phyloP scores from a whole-genome alignment of 1,140 invertebrate genomes.

The Dolichoris vasculosae region DNA sequence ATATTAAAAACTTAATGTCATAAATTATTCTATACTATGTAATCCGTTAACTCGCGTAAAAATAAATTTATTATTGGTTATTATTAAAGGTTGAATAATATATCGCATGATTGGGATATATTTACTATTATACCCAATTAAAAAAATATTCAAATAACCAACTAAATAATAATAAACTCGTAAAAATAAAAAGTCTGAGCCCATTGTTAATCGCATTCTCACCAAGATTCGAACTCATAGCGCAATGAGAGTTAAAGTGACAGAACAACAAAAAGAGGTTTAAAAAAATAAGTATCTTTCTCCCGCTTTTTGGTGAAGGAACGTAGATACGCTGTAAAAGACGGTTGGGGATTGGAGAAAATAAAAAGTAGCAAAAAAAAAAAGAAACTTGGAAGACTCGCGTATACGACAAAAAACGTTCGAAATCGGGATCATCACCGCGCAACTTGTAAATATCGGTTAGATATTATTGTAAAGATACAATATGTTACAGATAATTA shows the following conservation, averaged over 20 bases:
- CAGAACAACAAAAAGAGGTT: background rate
- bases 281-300: background rate
- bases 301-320: background rate
- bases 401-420: constrained; percentile 4
- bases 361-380: background rate
- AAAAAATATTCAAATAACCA: too few relatives aligned
- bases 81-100: too few relatives aligned
- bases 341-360: background rate
- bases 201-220: background rate
- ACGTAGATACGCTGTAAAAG: background rate
- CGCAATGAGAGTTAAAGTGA: background rate
- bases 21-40: too few relatives aligned
- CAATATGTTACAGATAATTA: background rate
- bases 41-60: too few relatives aligned
- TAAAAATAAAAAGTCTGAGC: background rate
- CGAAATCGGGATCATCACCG: background rate
- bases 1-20: too few relatives aligned
- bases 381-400: background rate
- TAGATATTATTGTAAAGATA: too few relatives aligned
- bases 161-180: too few relatives aligned
- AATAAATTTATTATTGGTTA: too few relatives aligned
- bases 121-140: too few relatives aligned
- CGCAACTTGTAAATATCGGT: background rate
- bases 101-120: too few relatives aligned
- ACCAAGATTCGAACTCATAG: background rate